These are phyloP conservation scores for Halocynthia aurantium DNA, from an alignment of 23 tunicate species.

Conservation along the genomic window DNA sequence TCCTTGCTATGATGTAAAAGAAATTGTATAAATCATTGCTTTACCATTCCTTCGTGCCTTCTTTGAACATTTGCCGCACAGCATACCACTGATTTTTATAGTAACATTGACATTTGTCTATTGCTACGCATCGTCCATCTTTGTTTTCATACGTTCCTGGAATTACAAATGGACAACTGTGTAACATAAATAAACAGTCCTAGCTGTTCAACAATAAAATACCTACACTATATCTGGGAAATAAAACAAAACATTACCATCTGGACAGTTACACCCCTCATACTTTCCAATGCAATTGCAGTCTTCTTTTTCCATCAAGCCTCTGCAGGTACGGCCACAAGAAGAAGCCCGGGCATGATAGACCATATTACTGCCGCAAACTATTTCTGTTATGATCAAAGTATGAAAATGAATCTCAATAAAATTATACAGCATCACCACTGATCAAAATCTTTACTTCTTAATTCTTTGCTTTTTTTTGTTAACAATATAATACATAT, in stretches of 20 bases:
- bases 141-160: conserved; percentile 19
- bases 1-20: no score
- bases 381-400: not conserved
- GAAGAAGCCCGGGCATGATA: conserved; percentile 9
- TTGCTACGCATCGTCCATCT: conserved; percentile 15
- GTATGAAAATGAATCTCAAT: not conserved
- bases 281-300: not conserved
- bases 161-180: not conserved
- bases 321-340: conserved; percentile 19
- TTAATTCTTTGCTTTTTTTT: no score
- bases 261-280: conserved; percentile 20
- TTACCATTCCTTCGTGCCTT: no score
- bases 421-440: not conserved
- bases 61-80: no score
- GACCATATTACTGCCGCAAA: not conserved
- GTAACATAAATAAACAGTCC: not conserved
- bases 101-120: conserved; percentile 9
- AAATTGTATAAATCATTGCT: no score
- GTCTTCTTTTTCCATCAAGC: not conserved
- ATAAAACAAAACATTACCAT: conserved; percentile 3
- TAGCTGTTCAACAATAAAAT: not conserved
- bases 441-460: conserved; percentile 4
- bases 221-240: not conserved
- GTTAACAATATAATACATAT: no score
- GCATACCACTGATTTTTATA: not conserved